Conservation (phyloP, 2,797 vertebrate species). For the Sphenopsis melanotis region DNA sequence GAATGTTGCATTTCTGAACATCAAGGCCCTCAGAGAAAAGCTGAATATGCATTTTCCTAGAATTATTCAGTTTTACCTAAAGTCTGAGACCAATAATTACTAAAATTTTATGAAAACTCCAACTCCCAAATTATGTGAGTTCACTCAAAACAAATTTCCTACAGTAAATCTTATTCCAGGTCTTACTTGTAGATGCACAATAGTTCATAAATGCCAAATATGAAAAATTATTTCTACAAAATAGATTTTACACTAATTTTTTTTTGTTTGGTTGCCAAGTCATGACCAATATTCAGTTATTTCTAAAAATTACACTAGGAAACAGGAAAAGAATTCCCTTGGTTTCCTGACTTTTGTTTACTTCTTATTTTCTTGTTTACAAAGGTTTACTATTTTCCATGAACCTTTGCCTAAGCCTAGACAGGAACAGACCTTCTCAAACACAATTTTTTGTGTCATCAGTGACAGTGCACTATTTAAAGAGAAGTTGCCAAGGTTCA, state of each 20-base stretch:
- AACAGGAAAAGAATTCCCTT: slow-evolving; percentile 14
- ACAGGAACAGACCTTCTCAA: slow-evolving; percentile 46
- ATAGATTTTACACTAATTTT: neutral
- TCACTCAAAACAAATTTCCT: neutral
- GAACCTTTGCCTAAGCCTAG: slow-evolving; percentile 43
- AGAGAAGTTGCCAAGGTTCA: slow-evolving; percentile 27
- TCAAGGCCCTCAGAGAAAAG: neutral
- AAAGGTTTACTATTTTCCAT: slow-evolving; percentile 50
- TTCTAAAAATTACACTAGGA: slow-evolving; percentile 5
- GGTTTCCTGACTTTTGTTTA: slow-evolving; percentile 31
- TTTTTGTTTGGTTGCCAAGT: neutral
- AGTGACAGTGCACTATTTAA: slow-evolving; percentile 42
- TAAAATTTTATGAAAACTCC: neutral
- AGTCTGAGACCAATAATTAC: neutral
- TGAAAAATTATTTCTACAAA: neutral
- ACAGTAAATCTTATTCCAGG: neutral
- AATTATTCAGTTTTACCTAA: neutral
- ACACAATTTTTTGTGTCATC: slow-evolving; percentile 57
- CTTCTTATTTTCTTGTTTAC: slow-evolving; percentile 27
- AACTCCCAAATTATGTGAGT: neutral
- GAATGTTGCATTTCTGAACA: neutral
- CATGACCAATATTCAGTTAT: neutral
- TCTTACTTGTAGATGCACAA: neutral
- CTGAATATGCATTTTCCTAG: neutral
- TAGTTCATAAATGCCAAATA: neutral